phyloP scores from a whole-genome alignment of 2,888 invertebrate genomes.

The Loripinus fragilis region DNA sequence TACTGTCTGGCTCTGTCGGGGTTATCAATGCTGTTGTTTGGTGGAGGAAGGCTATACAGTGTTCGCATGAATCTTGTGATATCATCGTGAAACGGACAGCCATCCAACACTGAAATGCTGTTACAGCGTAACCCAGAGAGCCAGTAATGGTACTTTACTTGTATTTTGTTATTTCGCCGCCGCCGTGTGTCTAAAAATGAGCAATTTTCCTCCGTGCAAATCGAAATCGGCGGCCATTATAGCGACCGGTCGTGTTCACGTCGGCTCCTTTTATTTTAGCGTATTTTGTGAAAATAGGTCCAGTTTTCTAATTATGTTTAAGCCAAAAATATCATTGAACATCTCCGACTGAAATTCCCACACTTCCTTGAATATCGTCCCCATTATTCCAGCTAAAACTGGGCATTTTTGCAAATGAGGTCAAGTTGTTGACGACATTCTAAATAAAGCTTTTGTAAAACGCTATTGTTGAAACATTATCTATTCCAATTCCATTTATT shows the following conservation, averaged over 20 bases:
- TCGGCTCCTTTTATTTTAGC: slow-evolving; percentile 39
- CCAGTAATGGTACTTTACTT: slow-evolving; percentile 84
- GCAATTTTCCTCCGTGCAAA: not conserved
- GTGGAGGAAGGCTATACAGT: slow-evolving; percentile 74
- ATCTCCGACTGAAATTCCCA: too few species aligned
- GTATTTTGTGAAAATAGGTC: too few species aligned
- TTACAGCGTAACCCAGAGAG: slow-evolving; percentile 84
- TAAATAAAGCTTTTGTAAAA: too few species aligned
- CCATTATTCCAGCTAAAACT: too few species aligned
- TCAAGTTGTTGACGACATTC: too few species aligned
- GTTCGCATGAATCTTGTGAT: slow-evolving; percentile 76
- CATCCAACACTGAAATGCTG: slow-evolving; percentile 84
- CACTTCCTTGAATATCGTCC: too few species aligned
- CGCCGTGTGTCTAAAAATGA: not conserved
- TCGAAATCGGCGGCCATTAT: slow-evolving; percentile 55
- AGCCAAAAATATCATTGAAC: too few species aligned
- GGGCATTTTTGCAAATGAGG: too few species aligned
- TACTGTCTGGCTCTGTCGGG: slow-evolving; percentile 35
- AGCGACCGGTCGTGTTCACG: slow-evolving; percentile 43
- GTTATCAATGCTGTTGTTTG: slow-evolving; percentile 71
- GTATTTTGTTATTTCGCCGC: slow-evolving; percentile 74
- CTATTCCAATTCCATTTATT: too few species aligned
- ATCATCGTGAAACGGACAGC: slow-evolving; percentile 85
- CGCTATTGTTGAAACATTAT: too few species aligned
- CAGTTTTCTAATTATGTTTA: too few species aligned